Base-by-base conservation (phyloP, 2,797 vertebrate species). In the Mallotus villosus region DNA sequence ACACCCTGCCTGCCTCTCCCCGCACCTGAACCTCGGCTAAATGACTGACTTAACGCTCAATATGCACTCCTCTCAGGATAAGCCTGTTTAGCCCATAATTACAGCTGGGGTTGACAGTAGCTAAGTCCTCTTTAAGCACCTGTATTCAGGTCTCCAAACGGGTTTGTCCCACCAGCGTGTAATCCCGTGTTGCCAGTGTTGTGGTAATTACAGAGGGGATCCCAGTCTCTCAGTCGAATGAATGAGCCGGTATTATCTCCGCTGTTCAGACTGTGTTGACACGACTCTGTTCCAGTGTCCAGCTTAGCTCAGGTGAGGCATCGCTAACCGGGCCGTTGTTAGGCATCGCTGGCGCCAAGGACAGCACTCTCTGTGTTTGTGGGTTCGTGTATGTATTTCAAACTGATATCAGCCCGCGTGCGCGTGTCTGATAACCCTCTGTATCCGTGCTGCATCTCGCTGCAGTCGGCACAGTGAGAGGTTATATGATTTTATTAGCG, bases 51-150 rank as follows among this genome's bases (percentile, higher is more conserved):
- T 84, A 86, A 87, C 84, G 85, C 84, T 80, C 81, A 78, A 79
- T 82, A 79, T 16, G 74, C 68, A 71, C 77, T 82, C 80, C 85
- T 84, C 83, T 86, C 73, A 72, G 79, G 82, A 83, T 91, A 91
- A 93, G 89, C 89, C 87, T 81, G 85, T 89, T 91, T 87, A 92
- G 91, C 88, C 91, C 84, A 90, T 92, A 90, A 91, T 92, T 88
- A 88, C 84, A 87, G 81, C 72, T 3, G 67, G 77, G 87, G 87
- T 91, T 87, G 88, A 81, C 68, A 63, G 79, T 78, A 81, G 81
- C 86, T 83, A 84, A 87, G 75, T 81, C 73, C 82, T 86, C 63
- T 34, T 86, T 81, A 84, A 78, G 74, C 80, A 77, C 84, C 85
- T 90, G 81, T 87, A 25, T 76, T 84, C 74, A 11, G 70, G 74